These are phyloP conservation scores for Cavia aperea DNA, from an alignment of 2,113 vertebrate species.

Conservation along the genomic window DNA sequence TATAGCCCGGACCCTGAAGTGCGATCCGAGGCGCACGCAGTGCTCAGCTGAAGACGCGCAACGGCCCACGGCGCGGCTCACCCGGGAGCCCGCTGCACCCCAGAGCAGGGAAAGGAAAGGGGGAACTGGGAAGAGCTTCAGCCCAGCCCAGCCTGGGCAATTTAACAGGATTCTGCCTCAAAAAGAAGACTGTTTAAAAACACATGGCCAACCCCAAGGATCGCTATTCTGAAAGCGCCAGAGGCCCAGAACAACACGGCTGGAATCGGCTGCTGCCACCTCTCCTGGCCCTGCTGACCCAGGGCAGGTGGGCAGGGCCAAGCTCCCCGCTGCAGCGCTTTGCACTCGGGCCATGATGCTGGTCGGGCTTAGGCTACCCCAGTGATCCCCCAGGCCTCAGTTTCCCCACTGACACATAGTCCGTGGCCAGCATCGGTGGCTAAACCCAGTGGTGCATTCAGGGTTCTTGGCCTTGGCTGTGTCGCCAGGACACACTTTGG, in stretches of 20 bases:
- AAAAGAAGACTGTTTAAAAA: background rate
- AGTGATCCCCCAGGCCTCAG: background rate
- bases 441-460: background rate
- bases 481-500: background rate
- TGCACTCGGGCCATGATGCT: background rate
- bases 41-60: too few species aligned
- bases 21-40: too few species aligned
- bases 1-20: too few species aligned
- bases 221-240: too few species aligned
- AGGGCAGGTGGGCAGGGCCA: background rate
- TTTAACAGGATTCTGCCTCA: too few species aligned
- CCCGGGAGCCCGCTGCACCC: too few species aligned
- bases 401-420: background rate
- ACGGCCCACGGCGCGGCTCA: too few species aligned
- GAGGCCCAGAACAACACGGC: background rate
- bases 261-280: background rate
- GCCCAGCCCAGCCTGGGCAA: too few species aligned
- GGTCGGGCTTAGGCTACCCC: background rate
- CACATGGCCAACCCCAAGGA: background rate
- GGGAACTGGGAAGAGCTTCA: too few species aligned
- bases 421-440: background rate
- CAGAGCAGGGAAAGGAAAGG: too few species aligned
- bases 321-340: background rate
- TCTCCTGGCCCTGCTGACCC: background rate
- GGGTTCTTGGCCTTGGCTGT: background rate